phyloP scores from a whole-genome alignment of 2,797 vertebrate species.

The Acrossocheilus fasciatus region DNA sequence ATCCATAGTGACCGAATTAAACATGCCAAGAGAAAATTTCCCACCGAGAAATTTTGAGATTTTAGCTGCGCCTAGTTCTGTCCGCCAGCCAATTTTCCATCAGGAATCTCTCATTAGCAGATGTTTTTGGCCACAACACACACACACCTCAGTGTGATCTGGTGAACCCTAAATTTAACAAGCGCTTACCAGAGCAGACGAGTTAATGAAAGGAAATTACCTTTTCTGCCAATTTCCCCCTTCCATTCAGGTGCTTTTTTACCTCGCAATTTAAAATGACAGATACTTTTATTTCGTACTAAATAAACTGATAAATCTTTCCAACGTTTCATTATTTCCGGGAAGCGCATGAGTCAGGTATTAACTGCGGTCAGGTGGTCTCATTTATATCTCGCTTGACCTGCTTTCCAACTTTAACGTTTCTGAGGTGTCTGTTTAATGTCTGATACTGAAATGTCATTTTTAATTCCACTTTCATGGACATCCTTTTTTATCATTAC shows the following conservation, averaged over 20 bases:
- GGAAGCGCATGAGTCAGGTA: conserved; percentile 21
- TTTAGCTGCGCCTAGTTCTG: conserved; percentile 49
- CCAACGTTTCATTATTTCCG: neutral
- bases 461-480: neutral
- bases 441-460: conserved; percentile 58
- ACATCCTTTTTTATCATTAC: neutral
- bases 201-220: conserved; percentile 92
- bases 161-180: conserved; percentile 89
- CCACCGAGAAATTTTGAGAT: conserved; percentile 49
- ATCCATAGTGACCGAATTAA: conserved; percentile 47
- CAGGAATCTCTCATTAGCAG: conserved; percentile 87
- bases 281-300: conserved; percentile 33
- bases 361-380: conserved; percentile 50
- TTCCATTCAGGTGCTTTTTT: conserved; percentile 72
- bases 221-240: conserved; percentile 83
- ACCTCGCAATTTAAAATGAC: conserved; percentile 73
- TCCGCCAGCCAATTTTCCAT: conserved; percentile 64
- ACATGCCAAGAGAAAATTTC: conserved; percentile 56
- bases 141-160: conserved; percentile 73
- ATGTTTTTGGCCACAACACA: conserved; percentile 78
- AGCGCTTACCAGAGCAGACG: conserved; percentile 88
- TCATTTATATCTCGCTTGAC: conserved; percentile 51
- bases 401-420: conserved; percentile 66
- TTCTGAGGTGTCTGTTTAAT: conserved; percentile 78
- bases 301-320: conserved; percentile 11